Base-by-base conservation (phyloP, 2,797 vertebrate species). In the Coilia nasus region DNA sequence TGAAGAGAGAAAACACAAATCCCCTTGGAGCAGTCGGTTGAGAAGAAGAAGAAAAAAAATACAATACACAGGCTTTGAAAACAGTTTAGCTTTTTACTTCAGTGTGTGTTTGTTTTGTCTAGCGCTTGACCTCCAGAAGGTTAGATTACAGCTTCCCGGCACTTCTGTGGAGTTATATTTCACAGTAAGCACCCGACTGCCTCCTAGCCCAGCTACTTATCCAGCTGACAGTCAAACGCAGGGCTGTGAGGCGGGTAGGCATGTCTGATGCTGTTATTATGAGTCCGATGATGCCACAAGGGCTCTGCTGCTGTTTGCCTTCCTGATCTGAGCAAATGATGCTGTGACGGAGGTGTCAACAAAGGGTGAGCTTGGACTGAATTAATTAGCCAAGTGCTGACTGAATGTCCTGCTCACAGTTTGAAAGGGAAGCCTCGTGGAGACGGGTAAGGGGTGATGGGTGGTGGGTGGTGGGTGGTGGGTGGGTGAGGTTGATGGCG, bases 261-360 rank as follows among this genome's bases (percentile, higher is more conserved):
- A 75, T 75, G 67, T 15, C 6, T 75, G 67, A 75, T 75, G 67
- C 6, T 10, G 10, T 47, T 47, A 47, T 47, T 47, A 47, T 47
- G 46, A 47, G 46, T 47, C 46, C 10, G 46, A 47, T 47, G 46
- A 47, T 47, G 46, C 4, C 46, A 47, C 10, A 10, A 10, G 46
- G 46, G 67, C 67, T 41, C 67, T 6, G 5, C 28, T 19, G 28
- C 28, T 75, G 67, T 75, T 75, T 75, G 67, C 31, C 31, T 41
- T 31, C 67, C 67, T 35, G 31, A 75, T 75, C 67, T 75, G 67
- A 35, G 14, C 67, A 75, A 75, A 75, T 75, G 67, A 75, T 35
- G 31, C 31, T 21, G 35, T 75, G 31, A 75, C 15, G 31, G 31
- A 75, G 67, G 67, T 75, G 31, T 75, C 67, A 75, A 35, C 67